These are phyloP conservation scores for Chondrilla cf. caribensis DNA, from an alignment of 37 sponge, comb jelly and placozoan genomes.

Conservation along the genomic window DNA sequence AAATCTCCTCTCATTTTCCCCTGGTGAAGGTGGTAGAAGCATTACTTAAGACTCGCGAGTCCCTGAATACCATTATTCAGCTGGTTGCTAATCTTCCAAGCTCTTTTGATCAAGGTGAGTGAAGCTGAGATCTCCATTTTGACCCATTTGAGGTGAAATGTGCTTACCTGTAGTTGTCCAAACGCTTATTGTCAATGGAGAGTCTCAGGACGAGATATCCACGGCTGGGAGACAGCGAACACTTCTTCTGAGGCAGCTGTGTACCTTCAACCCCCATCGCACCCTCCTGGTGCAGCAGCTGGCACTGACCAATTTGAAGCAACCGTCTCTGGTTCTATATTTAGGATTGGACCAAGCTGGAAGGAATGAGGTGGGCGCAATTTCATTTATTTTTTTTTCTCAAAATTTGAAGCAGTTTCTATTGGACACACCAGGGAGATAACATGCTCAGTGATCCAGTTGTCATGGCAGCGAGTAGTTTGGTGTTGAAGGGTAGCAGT, in stretches of 20 bases:
- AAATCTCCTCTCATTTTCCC: slow-evolving; percentile 56
- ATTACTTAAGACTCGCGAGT: slow-evolving; percentile 50
- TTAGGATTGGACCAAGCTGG: slow-evolving; percentile 56
- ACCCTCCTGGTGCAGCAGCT: slow-evolving; percentile 46
- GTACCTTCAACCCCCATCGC: slow-evolving; percentile 40
- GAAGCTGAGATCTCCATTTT: not conserved
- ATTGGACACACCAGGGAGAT: not conserved
- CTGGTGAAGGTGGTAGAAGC: slow-evolving; percentile 44
- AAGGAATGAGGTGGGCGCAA: not conserved
- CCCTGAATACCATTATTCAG: slow-evolving; percentile 45
- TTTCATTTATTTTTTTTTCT: too few species aligned
- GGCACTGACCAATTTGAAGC: slow-evolving; percentile 46
- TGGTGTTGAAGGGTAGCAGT: slow-evolving; percentile 53
- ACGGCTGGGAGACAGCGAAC: slow-evolving; percentile 51
- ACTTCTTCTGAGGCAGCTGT: slow-evolving; percentile 30
- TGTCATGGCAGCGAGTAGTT: slow-evolving; percentile 46
- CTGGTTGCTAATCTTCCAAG: slow-evolving; percentile 69
- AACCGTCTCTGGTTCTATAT: slow-evolving; percentile 58
- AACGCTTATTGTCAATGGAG: slow-evolving; percentile 54
- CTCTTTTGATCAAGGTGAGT: slow-evolving; percentile 60
- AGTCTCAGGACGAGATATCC: slow-evolving; percentile 67
- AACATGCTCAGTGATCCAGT: slow-evolving; percentile 17
- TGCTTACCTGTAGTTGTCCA: slow-evolving; percentile 33
- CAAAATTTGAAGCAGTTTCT: too few species aligned
- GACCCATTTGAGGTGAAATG: not conserved